Conservation (phyloP, 1,140 invertebrate genomes). For the Drosophila mauritiana region DNA sequence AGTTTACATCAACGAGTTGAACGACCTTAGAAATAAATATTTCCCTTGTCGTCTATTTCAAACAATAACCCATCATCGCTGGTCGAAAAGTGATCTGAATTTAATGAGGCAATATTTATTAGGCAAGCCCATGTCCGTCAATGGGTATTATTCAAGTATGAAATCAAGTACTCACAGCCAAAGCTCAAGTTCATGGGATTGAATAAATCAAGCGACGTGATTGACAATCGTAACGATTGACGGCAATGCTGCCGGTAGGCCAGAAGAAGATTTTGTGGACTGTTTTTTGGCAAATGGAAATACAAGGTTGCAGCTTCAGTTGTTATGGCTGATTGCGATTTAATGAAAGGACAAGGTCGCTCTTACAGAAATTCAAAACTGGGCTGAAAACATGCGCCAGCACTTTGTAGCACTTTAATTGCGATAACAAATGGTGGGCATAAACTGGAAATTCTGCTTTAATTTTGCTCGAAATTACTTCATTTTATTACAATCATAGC, state of each 20-base stretch:
- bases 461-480: not conserved
- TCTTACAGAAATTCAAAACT: constrained; percentile 22
- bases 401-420: constrained; percentile 3
- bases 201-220: constrained; percentile 46
- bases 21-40: not conserved
- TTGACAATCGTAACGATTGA: constrained; percentile 42
- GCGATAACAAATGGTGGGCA: not conserved
- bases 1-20: not conserved
- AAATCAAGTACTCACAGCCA: constrained; percentile 19
- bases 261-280: constrained; percentile 20
- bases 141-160: constrained; percentile 15
- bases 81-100: constrained; percentile 42
- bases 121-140: constrained; percentile 40
- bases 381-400: not conserved
- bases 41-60: too few relatives aligned
- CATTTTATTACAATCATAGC: not conserved
- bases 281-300: constrained; percentile 30
- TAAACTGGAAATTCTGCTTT: not conserved
- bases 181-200: constrained; percentile 59
- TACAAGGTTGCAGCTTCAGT: constrained; percentile 48
- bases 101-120: constrained; percentile 61
- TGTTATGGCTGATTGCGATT: constrained; percentile 40
- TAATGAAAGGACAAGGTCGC: constrained; percentile 32
- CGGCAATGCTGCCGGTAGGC: constrained; percentile 21
- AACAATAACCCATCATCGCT: constrained; percentile 20